Percentiles rank a stretch among this genome's conserved stretches.
Evolutionary conservation across 2,797 vertebrate genomes (phyloP).

Genomic region (Ataeniobius toweri): DNA sequence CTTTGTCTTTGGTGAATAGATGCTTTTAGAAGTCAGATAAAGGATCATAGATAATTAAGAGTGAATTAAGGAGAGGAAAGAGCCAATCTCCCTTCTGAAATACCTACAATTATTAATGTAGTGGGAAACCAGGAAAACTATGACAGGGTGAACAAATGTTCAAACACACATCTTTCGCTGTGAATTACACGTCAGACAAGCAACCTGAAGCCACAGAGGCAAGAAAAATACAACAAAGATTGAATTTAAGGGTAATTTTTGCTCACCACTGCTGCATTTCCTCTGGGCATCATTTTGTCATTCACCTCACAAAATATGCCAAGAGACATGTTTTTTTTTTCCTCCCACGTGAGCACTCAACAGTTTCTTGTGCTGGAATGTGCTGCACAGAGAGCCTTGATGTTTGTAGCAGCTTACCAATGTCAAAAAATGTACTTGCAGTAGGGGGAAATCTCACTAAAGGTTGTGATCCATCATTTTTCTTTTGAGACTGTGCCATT

Average conservation of each 20-base stretch:
- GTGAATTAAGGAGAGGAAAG: constrained; percentile 29
- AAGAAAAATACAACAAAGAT: constrained; percentile 25
- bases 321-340: constrained; percentile 43
- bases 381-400: constrained; percentile 30
- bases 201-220: constrained; percentile 7
- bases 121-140: constrained; percentile 14
- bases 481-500: constrained; percentile 35
- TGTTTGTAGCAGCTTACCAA: constrained; percentile 47
- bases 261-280: constrained; percentile 41
- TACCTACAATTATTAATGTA: constrained; percentile 11
- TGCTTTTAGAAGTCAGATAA: constrained; percentile 46
- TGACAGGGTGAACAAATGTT: constrained; percentile 33
- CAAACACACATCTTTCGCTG: constrained; percentile 32
- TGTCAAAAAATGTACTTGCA: constrained; percentile 40
- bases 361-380: constrained; percentile 26
- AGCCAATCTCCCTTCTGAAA: constrained; percentile 33
- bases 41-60: constrained; percentile 63
- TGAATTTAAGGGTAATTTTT: constrained; percentile 42
- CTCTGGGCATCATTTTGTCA: constrained; percentile 58
- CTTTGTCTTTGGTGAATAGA: constrained; percentile 49
- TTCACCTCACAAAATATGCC: constrained; percentile 62
- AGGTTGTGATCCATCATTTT: constrained; percentile 46
- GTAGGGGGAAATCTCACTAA: constrained; percentile 22
- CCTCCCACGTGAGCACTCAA: constrained; percentile 37
- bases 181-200: constrained; percentile 37